phyloP scores from a whole-genome alignment of 2,113 vertebrate genomes.

The Myanophis thanlyinensis region DNA sequence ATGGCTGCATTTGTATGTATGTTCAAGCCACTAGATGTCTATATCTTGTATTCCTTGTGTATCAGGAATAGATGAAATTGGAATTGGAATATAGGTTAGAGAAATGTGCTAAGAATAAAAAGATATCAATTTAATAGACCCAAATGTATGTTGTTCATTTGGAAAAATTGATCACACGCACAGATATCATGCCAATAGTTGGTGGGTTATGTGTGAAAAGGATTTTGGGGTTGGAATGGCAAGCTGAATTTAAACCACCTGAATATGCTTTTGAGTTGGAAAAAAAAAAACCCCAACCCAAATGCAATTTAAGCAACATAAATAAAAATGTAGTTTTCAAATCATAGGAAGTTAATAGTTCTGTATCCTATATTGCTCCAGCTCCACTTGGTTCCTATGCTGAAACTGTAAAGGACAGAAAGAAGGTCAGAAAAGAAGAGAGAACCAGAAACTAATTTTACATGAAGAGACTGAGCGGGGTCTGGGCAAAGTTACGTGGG shows the following conservation, averaged over 20 bases:
- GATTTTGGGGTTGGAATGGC: neutral
- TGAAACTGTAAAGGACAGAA: neutral
- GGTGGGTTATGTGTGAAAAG: neutral
- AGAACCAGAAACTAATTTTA: neutral
- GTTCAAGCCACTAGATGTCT: slow-evolving; percentile 7
- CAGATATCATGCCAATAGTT: neutral
- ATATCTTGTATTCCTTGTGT: neutral
- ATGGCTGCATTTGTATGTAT: neutral
- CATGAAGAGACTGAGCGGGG: neutral
- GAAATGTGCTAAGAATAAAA: neutral
- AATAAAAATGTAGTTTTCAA: neutral
- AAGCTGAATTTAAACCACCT: neutral
- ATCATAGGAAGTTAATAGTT: neutral
- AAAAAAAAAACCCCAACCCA: neutral
- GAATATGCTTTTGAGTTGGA: neutral
- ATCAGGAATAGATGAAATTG: neutral
- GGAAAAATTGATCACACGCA: neutral
- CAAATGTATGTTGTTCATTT: neutral
- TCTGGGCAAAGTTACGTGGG: neutral
- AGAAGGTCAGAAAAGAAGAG: neutral
- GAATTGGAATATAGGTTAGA: neutral
- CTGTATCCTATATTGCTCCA: neutral
- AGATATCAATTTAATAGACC: neutral
- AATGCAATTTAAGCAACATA: neutral
- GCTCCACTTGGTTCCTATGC: neutral